Conservation (phyloP, 1,140 invertebrate species). For the Probaryconus sp. region DNA sequence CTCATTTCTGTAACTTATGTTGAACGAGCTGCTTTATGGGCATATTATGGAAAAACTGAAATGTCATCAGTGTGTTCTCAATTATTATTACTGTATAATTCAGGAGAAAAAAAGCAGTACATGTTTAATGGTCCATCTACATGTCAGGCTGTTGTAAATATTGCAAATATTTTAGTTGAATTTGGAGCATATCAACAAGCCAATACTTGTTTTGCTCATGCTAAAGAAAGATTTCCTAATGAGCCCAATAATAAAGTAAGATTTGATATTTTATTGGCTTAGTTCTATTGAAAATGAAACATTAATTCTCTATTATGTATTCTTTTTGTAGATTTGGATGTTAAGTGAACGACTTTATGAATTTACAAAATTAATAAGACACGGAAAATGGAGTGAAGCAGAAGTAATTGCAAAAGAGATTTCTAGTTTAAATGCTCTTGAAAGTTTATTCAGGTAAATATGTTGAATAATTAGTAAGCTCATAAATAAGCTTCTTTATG, state of each 20-base stretch:
- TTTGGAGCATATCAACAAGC: conserved; percentile 82
- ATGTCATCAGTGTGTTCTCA: conserved; percentile 88
- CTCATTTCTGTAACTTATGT: conserved; percentile 87
- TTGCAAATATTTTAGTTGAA: conserved; percentile 82
- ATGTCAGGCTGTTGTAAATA: conserved; percentile 85
- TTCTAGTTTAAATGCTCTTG: conserved; percentile 84
- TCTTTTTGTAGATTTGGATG: conserved; percentile 82
- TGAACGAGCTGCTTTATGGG: conserved; percentile 90
- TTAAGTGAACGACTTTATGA: conserved; percentile 82
- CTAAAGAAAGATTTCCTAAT: conserved; percentile 81
- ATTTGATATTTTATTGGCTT: neutral
- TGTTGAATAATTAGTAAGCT: neutral
- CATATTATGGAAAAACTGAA: conserved; percentile 90
- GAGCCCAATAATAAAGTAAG: conserved; percentile 78
- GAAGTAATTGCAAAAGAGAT: conserved; percentile 86
- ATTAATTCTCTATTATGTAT: conserved; percentile 1
- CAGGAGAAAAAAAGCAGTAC: conserved; percentile 79
- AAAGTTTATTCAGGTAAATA: conserved; percentile 80
- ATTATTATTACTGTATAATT: conserved; percentile 86
- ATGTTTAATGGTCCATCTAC: conserved; percentile 84
- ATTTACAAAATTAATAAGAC: conserved; percentile 81
- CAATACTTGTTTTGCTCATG: conserved; percentile 79
- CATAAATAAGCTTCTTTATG: neutral
- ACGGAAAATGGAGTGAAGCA: conserved; percentile 87
- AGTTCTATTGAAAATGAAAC: neutral